phyloP scores from a whole-genome alignment of 2,888 invertebrate species.

The Acanthosepion pharaonis region DNA sequence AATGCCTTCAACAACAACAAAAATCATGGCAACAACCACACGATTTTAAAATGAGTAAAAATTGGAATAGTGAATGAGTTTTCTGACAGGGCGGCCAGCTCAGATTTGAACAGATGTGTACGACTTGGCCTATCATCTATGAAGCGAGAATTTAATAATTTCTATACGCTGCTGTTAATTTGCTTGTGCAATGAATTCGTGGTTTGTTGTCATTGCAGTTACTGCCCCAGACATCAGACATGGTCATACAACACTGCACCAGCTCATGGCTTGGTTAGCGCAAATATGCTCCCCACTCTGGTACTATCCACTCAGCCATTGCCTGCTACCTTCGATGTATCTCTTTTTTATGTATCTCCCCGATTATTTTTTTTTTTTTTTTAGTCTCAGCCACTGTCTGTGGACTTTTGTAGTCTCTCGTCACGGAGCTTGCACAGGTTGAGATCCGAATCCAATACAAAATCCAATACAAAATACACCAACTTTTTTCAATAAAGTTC shows the following conservation, averaged over 20 bases:
- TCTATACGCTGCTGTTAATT: conserved; percentile 8
- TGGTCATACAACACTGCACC: background rate
- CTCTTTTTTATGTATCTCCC: background rate
- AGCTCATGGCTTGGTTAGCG: background rate
- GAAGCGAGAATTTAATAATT: conserved; percentile 22
- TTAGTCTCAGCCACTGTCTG: background rate
- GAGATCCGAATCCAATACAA: background rate
- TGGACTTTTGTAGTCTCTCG: background rate
- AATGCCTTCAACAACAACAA: background rate
- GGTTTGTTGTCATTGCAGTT: conserved; percentile 14
- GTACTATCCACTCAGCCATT: background rate
- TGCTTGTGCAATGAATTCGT: background rate
- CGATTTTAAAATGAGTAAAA: background rate
- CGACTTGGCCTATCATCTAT: background rate
- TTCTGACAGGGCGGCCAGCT: background rate
- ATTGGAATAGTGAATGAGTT: background rate
- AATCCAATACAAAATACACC: background rate
- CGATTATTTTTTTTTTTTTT: background rate
- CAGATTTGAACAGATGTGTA: background rate
- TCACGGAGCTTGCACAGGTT: background rate
- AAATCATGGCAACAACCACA: background rate
- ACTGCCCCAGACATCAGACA: background rate
- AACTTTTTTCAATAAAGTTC: background rate
- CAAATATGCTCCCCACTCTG: background rate
- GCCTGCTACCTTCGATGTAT: background rate